These are phyloP conservation scores for Platalea minor DNA, from an alignment of 2,797 vertebrate genomes.

Conservation along the genomic window DNA sequence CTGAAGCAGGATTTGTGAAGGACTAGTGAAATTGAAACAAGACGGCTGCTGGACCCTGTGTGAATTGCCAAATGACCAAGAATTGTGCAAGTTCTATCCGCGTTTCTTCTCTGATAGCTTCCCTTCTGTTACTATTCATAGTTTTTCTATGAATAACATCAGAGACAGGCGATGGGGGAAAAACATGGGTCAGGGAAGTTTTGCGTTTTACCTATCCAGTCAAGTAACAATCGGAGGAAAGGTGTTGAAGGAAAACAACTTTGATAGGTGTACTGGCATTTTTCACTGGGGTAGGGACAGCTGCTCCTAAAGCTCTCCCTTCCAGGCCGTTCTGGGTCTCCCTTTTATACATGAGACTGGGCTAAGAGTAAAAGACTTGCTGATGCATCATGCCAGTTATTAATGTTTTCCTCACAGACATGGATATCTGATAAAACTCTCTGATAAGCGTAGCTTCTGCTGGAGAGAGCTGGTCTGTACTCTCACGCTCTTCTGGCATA, in stretches of 20 bases:
- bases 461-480: not conserved
- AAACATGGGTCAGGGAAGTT: not conserved
- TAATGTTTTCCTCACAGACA: not conserved
- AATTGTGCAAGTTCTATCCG: not conserved
- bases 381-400: not conserved
- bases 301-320: not conserved
- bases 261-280: not conserved
- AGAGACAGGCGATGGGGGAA: not conserved
- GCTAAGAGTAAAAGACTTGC: not conserved
- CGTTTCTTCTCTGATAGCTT: not conserved
- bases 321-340: not conserved
- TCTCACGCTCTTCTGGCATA: not conserved
- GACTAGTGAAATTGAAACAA: not conserved
- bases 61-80: not conserved
- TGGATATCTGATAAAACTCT: not conserved
- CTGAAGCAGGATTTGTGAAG: not conserved
- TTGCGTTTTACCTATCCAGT: not conserved
- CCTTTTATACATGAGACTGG: not conserved
- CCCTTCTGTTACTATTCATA: not conserved
- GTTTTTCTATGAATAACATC: not conserved
- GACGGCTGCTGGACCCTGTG: not conserved
- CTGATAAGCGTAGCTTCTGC: not conserved
- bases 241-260: not conserved
- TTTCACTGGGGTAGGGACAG: not conserved
- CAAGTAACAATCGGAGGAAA: not conserved